These are phyloP conservation scores for Paracanthobrama guichenoti DNA, from an alignment of 2,113 vertebrate species.

Conservation along the genomic window DNA sequence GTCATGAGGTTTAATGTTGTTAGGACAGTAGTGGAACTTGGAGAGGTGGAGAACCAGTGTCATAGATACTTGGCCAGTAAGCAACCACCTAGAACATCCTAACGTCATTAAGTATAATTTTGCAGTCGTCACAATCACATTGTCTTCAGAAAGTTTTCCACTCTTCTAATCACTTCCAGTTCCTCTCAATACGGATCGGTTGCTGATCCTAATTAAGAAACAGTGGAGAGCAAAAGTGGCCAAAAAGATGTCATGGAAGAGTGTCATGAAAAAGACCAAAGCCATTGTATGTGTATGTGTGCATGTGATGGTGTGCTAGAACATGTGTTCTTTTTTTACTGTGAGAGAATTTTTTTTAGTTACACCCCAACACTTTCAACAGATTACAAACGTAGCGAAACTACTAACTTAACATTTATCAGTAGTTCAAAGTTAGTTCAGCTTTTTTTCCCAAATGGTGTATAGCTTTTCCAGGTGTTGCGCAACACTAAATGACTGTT, in stretches of 20 bases:
- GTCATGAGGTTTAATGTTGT: neutral
- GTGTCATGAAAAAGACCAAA: neutral
- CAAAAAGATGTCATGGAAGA: constrained; percentile 49
- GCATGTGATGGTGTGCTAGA: neutral
- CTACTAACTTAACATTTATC: neutral
- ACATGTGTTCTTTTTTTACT: neutral
- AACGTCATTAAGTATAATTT: neutral
- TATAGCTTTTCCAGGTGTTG: neutral
- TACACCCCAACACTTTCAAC: neutral
- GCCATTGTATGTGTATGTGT: neutral
- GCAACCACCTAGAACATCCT: too few relatives aligned
- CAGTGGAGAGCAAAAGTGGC: constrained; percentile 34
- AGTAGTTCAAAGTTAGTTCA: neutral
- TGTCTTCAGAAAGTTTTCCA: neutral
- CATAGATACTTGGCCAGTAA: neutral
- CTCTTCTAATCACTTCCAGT: constrained; percentile 73
- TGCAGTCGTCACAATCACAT: neutral
- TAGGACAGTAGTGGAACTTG: neutral
- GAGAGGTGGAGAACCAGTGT: neutral
- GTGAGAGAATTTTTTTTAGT: neutral
- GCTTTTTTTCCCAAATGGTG: neutral
- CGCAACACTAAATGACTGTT: neutral
- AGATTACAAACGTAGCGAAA: neutral
- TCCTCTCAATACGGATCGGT: constrained; percentile 74
- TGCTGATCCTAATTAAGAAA: constrained; percentile 72